Evolutionary conservation across 2,797 vertebrate genomes (phyloP).

Genomic region (Melanotaenia maccullochi): DNA sequence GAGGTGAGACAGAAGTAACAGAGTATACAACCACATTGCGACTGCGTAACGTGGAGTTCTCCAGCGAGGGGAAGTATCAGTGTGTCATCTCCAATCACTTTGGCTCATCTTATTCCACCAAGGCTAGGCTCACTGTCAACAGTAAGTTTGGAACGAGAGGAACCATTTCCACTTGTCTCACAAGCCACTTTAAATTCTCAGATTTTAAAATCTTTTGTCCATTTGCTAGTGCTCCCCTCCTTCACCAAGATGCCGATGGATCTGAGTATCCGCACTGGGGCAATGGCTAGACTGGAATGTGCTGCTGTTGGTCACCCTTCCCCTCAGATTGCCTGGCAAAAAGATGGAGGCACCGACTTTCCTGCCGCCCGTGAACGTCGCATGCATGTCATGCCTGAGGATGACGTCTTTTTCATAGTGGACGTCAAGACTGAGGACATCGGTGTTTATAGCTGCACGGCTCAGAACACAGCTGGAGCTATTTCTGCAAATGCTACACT

Average conservation of each 20-base stretch:
- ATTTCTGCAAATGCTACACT: constrained; percentile 94
- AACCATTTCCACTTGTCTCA: neutral
- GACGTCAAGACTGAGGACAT: constrained; percentile 94
- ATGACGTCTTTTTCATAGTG: constrained; percentile 97
- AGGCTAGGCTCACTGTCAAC: constrained; percentile 96
- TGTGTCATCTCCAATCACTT: constrained; percentile 99
- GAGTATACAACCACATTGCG: constrained; percentile 94
- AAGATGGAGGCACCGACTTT: constrained; percentile 97
- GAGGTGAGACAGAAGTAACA: constrained; percentile 83
- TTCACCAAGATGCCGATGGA: constrained; percentile 98
- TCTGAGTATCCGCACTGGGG: constrained; percentile 90
- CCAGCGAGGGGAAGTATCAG: constrained; percentile 94
- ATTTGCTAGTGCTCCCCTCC: constrained; percentile 90
- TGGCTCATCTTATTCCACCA: constrained; percentile 94
- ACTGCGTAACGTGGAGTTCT: constrained; percentile 89
- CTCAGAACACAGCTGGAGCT: constrained; percentile 93
- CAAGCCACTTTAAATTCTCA: neutral
- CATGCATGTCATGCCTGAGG: constrained; percentile 99
- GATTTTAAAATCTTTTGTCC: neutral
- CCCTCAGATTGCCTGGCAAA: constrained; percentile 98
- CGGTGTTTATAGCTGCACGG: constrained; percentile 95
- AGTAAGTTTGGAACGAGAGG: constrained; percentile 83
- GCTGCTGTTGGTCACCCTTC: constrained; percentile 91
- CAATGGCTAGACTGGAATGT: constrained; percentile 93
- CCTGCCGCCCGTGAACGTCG: constrained; percentile 94